Base-by-base conservation (phyloP, 2,113 vertebrate species). In the Naja naja region DNA sequence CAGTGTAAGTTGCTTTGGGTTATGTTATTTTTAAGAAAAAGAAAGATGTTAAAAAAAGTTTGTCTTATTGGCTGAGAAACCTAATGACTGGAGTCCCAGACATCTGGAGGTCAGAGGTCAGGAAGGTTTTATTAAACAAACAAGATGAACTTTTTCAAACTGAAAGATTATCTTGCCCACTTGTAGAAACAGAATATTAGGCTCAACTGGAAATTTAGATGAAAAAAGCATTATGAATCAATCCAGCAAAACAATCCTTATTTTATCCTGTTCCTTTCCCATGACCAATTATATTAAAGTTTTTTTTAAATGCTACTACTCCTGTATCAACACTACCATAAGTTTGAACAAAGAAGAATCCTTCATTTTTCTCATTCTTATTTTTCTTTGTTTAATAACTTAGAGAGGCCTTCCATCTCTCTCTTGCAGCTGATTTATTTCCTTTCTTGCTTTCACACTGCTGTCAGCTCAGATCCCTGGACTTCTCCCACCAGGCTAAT, bases 401-500 rank as follows among this genome's bases (percentile, higher is more conserved):
- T 23, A 30, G 55, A 58, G 23, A 47, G 4, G n/a, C 34, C 58
- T 89, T 10, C 49, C 2, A 0, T 88, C 92, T 89, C 93, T 89
- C 93, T 90, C 0, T 0, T 94, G 27, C 45, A 93, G 55, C 30
- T 43, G 58, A 30, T 43, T 93, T 93, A 89, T n/a, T 55, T 69
- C 88, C 58, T 45, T 45, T 10, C 64, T 95, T 58, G 56, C 54
- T 85, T 90, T 91, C 87, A 43, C 54, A 25, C 93, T 94, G 94
- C 89, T 85, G 27, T 89, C 86, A 92, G 14, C 94, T 93, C 87
- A 0, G 45, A 74, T 43, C 91, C 92, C 92, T 45, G 16, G 49
- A 55, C 91, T 89, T 94, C 6, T 93, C 88, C 56, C 34, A 88
- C 89, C 91, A 91, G n/a, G 58, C 60, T 56, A 91, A 90, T 22